These are phyloP conservation scores for Druceiella hillmani DNA, from an alignment of 2,888 invertebrate genomes.

Conservation along the genomic window DNA sequence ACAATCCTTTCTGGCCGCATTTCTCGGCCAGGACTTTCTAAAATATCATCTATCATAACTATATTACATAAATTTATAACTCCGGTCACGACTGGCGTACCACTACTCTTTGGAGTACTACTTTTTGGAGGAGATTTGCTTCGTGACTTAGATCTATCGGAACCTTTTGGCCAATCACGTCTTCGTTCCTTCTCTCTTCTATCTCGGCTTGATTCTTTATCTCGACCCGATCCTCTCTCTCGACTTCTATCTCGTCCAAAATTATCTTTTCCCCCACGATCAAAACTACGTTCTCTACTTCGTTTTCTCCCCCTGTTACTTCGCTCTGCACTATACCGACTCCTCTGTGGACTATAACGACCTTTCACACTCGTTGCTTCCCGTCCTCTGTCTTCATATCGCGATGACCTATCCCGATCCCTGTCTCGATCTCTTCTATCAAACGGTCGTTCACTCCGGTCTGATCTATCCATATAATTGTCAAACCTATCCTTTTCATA, in stretches of 20 bases:
- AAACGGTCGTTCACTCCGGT: slow-evolving; percentile 29
- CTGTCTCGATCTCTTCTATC: slow-evolving; percentile 26
- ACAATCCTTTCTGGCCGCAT: slow-evolving; percentile 78
- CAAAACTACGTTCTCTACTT: slow-evolving; percentile 27
- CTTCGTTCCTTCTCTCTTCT: slow-evolving; percentile 7
- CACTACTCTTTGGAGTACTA: too few relatives aligned
- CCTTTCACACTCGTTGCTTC: too few relatives aligned
- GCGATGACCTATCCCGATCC: slow-evolving; percentile 18
- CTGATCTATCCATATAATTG: slow-evolving; percentile 20
- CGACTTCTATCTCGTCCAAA: slow-evolving; percentile 33
- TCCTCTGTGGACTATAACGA: too few relatives aligned
- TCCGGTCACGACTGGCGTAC: too few relatives aligned
- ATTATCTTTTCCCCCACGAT: slow-evolving; percentile 27
- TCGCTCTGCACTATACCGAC: slow-evolving; percentile 28
- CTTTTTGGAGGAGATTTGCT: too few relatives aligned
- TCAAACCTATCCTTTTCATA: slow-evolving; percentile 18
- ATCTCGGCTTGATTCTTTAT: neutral
- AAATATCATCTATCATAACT: slow-evolving; percentile 78
- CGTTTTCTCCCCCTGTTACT: slow-evolving; percentile 31
- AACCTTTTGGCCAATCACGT: slow-evolving; percentile 1
- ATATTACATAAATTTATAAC: slow-evolving; percentile 2
- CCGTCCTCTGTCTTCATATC: slow-evolving; percentile 19
- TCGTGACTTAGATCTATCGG: too few relatives aligned
- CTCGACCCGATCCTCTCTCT: slow-evolving; percentile 33
- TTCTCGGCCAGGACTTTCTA: slow-evolving; percentile 73